These are phyloP conservation scores for Chiloscyllium punctatum DNA, from an alignment of 2,797 vertebrate genomes.

Conservation along the genomic window DNA sequence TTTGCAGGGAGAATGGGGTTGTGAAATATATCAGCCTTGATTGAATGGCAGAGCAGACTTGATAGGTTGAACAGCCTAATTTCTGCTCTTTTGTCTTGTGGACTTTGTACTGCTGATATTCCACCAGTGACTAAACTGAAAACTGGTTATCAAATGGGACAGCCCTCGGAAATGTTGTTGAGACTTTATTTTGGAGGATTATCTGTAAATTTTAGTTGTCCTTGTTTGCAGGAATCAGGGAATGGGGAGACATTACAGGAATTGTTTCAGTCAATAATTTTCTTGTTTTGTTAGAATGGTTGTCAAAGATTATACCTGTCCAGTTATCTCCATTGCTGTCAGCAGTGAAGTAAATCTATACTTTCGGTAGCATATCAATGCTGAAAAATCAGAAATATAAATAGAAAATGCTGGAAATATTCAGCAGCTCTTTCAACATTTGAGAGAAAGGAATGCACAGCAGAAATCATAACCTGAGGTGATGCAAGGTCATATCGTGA, in stretches of 20 bases:
- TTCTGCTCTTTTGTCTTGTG: too few relatives aligned
- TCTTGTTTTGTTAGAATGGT: not conserved
- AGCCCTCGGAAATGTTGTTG: not conserved
- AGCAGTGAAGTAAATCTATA: not conserved
- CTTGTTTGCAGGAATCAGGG: too few relatives aligned
- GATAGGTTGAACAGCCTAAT: too few relatives aligned
- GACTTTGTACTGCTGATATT: too few relatives aligned
- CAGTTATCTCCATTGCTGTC: not conserved
- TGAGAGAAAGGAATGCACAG: not conserved
- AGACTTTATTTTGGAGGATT: not conserved
- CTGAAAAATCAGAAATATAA: not conserved
- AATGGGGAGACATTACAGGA: too few relatives aligned
- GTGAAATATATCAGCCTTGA: too few relatives aligned
- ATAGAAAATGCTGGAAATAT: not conserved
- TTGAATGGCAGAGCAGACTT: too few relatives aligned
- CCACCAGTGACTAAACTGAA: too few relatives aligned
- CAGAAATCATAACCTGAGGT: too few relatives aligned
- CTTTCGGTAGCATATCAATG: not conserved
- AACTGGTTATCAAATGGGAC: not conserved
- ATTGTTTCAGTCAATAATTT: not conserved
- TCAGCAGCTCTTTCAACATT: not conserved
- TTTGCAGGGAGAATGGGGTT: too few relatives aligned
- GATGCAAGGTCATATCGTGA: not conserved
- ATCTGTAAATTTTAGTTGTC: too few relatives aligned
- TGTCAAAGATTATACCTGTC: not conserved